Conservation (phyloP, 2,113 vertebrate genomes). For the Micromys minutus region DNA sequence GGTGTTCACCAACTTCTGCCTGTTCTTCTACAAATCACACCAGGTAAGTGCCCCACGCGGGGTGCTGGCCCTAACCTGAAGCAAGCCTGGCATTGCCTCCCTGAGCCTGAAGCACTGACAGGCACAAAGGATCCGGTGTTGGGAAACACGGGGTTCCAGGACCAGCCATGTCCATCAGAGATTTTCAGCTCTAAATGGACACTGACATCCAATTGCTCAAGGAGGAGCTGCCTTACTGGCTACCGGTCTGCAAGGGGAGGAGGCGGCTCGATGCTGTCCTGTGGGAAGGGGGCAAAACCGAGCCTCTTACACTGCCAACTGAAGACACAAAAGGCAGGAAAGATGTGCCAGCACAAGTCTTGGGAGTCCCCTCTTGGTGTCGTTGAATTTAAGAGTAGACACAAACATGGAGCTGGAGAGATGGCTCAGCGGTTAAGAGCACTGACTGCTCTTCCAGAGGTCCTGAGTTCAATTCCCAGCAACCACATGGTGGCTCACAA, state of each 20-base stretch:
- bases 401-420: too few species aligned
- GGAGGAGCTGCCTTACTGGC: background rate
- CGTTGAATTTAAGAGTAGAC: background rate
- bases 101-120: background rate
- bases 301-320: background rate
- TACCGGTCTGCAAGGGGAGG: background rate
- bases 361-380: background rate
- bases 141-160: background rate
- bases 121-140: background rate
- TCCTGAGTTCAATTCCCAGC: too few species aligned
- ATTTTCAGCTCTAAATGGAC: rapidly evolving
- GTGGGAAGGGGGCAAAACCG: background rate
- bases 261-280: background rate
- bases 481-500: too few species aligned
- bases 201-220: background rate
- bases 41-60: conserved; percentile 86
- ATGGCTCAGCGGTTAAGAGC: too few species aligned
- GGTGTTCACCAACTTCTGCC: conserved; percentile 99
- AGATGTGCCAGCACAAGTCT: background rate
- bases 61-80: background rate
- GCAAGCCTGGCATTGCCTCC: rapidly evolving
- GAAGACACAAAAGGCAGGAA: background rate
- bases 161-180: rapidly evolving
- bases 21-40: conserved; percentile 99
- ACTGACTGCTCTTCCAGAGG: too few species aligned